Base-by-base conservation (phyloP, 2,888 invertebrate species). In the Morpho achilles region DNA sequence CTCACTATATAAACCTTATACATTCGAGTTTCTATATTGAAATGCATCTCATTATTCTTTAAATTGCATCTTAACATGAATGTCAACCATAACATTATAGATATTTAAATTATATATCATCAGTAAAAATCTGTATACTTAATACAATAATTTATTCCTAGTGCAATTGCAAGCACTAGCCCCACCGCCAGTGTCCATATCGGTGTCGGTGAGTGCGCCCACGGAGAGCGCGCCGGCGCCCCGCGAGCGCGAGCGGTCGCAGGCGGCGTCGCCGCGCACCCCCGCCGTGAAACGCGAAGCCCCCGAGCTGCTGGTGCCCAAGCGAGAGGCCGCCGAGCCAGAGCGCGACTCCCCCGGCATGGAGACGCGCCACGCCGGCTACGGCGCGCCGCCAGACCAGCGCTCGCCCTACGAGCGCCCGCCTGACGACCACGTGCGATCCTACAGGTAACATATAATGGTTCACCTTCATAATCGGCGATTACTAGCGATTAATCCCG, bases 281-380 rank as follows among this genome's bases (percentile, higher is more conserved):
- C 91, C 83, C 74, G 79, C 80, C 59, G 88, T 88, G 80, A 89
- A 88, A 74, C 83, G 84, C 69, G 88, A 87, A 77, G 83, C 74
- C 76, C 87, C 77, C 84, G 92, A 79, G 75, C 87, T 94, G 75
- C 84, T 94, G 69, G 93, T 94, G 67, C 94, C 94, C 9, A 95
- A 95, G 89, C 92, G 94, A 42, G 95, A 95, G 84, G 68, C 91
- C 90, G 69, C 85, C 84, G 90, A 89, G 80, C 83, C 87, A 87
- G 91, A 94, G 94, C 84, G 93, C 87, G 95, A 95, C 84, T 95
- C 95, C 63, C 68, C 95, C 87, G 94, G 93, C 73, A 94, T 95
- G 93, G 95, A 95, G 76, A 92, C 94, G 80, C 90, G 92, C 78
- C 92, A 92, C 77, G 92, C 92, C 71, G 92, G 92, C 66, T 94